Percentiles rank a stretch among this genome's conserved stretches.
Conservation (phyloP, 1,140 invertebrate genomes). For the Drosophila biarmipes region DNA sequence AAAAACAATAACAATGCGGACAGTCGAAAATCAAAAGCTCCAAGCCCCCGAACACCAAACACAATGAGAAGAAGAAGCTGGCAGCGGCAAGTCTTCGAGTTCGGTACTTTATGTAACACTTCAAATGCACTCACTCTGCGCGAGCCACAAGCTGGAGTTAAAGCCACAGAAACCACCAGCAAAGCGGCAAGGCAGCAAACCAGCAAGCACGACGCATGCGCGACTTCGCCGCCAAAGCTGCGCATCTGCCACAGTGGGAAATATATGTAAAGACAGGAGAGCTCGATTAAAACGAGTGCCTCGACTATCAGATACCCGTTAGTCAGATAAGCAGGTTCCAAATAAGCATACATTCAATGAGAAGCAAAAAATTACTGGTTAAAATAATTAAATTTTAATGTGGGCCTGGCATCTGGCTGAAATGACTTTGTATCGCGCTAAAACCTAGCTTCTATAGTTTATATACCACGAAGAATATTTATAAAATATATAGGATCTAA, state of each 20-base stretch:
- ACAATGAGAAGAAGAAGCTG: constrained; percentile 52
- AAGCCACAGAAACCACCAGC: constrained; percentile 41
- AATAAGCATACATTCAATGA: too few relatives aligned
- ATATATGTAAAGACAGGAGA: too few relatives aligned
- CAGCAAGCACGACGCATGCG: constrained; percentile 26
- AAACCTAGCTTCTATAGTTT: too few relatives aligned
- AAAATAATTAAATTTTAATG: too few relatives aligned
- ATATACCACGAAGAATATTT: too few relatives aligned
- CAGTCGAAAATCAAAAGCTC: constrained; percentile 61
- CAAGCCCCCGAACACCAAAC: constrained; percentile 21
- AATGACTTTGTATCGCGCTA: too few relatives aligned
- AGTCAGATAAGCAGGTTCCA: too few relatives aligned
- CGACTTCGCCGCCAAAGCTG: constrained; percentile 13
- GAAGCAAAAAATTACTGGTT: too few relatives aligned
- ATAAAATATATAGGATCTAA: too few relatives aligned
- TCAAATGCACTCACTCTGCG: constrained; percentile 76
- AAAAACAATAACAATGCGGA: constrained; percentile 37
- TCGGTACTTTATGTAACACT: constrained; percentile 75
- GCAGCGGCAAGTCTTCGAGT: constrained; percentile 46
- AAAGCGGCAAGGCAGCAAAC: constrained; percentile 16
- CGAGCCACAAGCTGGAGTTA: background rate
- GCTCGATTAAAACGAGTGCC: too few relatives aligned
- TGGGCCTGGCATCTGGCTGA: too few relatives aligned
- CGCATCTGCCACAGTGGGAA: constrained; percentile 37
- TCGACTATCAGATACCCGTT: too few relatives aligned